These are phyloP conservation scores for Pomatostomus ruficeps DNA, from an alignment of 2,113 vertebrate species.

Conservation along the genomic window DNA sequence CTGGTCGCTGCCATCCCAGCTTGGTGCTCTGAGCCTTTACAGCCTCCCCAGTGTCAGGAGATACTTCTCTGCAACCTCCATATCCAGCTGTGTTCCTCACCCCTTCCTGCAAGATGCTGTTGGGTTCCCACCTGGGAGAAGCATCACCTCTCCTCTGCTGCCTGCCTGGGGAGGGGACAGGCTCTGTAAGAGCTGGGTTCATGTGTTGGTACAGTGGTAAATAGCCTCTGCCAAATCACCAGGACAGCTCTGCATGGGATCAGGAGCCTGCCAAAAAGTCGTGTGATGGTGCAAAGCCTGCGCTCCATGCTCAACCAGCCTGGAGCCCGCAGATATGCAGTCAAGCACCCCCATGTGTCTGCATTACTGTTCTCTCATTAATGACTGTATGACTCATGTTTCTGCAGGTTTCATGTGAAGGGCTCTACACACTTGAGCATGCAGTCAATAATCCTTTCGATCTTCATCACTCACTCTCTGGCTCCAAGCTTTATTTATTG, in stretches of 20 bases:
- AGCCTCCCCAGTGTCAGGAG: not conserved
- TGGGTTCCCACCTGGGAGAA: not conserved
- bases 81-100: not conserved
- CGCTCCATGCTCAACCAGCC: fast-evolving
- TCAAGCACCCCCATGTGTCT: not conserved
- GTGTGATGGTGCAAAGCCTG: not conserved
- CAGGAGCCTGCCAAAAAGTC: not conserved
- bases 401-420: not conserved
- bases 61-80: not conserved
- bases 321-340: not conserved
- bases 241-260: not conserved
- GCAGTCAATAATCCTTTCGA: constrained; percentile 18
- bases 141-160: not conserved
- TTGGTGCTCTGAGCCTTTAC: not conserved
- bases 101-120: not conserved
- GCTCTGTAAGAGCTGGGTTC: not conserved
- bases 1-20: not conserved
- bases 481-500: constrained; percentile 39
- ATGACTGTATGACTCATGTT: not conserved
- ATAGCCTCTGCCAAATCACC: not conserved
- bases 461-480: constrained; percentile 54
- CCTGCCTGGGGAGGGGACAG: fast-evolving
- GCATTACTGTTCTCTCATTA: not conserved
- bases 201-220: fast-evolving
- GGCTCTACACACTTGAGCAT: not conserved